Evolutionary conservation across 2,888 invertebrate genomes (phyloP).

Genomic region (Tinea pellionella): DNA sequence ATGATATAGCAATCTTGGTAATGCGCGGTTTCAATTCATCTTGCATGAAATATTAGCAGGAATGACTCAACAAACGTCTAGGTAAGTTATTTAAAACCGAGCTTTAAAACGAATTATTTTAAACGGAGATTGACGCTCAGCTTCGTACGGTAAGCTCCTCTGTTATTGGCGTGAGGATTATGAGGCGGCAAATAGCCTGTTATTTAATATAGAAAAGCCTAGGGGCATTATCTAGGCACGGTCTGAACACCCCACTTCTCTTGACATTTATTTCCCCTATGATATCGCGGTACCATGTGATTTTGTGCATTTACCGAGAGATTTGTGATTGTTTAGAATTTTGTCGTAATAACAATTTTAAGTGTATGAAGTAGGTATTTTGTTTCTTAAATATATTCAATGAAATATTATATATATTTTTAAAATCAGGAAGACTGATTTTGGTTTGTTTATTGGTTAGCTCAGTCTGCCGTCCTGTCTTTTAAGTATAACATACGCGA

Average conservation of each 20-base stretch:
- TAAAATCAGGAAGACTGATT: no score
- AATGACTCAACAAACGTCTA: background rate
- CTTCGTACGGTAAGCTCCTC: slow-evolving; percentile 1
- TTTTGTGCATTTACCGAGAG: slow-evolving; percentile 10
- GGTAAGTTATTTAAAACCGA: background rate
- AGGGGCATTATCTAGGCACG: slow-evolving; percentile 27
- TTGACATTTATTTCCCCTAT: slow-evolving; percentile 12
- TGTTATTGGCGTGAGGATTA: slow-evolving; percentile 27
- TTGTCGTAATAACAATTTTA: background rate
- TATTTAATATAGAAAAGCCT: slow-evolving; percentile 31
- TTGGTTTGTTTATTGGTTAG: no score
- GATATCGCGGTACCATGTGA: background rate
- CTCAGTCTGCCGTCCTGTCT: no score
- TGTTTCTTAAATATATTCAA: background rate
- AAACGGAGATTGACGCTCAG: background rate
- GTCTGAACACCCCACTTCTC: slow-evolving; percentile 12
- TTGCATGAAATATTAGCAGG: background rate
- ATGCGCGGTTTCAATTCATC: background rate
- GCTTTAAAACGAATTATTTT: background rate
- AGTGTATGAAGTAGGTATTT: no score
- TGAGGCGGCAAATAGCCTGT: slow-evolving; percentile 28
- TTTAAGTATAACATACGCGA: no score
- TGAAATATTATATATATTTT: no score
- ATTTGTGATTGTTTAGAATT: slow-evolving; percentile 3
- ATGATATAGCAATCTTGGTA: background rate